Evolutionary conservation across 2,113 vertebrate species (phyloP).

Genomic region (Eptesicus fuscus): DNA sequence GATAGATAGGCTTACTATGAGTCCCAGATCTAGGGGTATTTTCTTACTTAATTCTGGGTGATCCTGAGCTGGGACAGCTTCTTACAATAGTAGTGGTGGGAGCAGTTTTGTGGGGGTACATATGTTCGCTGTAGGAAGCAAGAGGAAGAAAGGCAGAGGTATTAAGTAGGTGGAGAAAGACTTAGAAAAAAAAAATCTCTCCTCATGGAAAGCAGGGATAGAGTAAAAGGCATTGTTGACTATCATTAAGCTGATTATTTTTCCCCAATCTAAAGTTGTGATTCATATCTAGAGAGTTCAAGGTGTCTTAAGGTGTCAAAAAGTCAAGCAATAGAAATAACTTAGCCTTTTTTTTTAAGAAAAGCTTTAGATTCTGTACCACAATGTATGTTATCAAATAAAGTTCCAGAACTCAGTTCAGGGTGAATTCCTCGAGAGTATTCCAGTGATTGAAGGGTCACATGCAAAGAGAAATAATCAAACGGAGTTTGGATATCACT

Average conservation of each 20-base stretch:
- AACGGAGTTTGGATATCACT: not conserved
- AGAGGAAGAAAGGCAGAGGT: not conserved
- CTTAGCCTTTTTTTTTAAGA: not conserved
- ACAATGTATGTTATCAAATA: not conserved
- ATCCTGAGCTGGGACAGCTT: not conserved
- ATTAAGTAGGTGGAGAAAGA: not conserved
- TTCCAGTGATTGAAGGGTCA: not conserved
- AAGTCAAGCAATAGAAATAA: not conserved
- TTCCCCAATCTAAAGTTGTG: not conserved
- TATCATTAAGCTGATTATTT: not conserved
- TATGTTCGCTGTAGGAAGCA: not conserved
- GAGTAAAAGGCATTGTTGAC: not conserved
- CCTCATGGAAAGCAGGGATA: not conserved
- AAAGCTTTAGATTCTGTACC: not conserved
- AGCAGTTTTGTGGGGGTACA: accelerated
- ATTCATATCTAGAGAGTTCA: not conserved
- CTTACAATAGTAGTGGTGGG: not conserved
- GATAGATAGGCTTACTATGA: not conserved
- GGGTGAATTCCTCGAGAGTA: not conserved
- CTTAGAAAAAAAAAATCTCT: not conserved
- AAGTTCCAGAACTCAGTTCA: not conserved
- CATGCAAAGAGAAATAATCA: not conserved
- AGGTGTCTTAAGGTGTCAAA: not conserved
- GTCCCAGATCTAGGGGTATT: not conserved
- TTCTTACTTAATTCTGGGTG: not conserved